Conservation (phyloP, 2,888 invertebrate genomes). For the Hypomecis punctinalis region DNA sequence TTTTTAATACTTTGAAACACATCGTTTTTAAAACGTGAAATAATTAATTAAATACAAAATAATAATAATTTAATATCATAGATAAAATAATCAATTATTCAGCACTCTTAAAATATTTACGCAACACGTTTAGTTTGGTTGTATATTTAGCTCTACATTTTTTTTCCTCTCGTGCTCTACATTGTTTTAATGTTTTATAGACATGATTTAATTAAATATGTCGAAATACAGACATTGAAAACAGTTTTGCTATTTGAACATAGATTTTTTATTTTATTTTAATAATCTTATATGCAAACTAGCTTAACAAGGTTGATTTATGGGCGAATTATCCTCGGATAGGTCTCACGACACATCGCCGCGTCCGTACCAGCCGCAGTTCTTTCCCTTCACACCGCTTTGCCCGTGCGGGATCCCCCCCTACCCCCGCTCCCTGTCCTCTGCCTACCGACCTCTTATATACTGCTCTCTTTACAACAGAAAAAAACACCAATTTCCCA, state of each 20-base stretch:
- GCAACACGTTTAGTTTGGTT: too few species aligned
- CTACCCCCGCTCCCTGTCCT: constrained; percentile 66
- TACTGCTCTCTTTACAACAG: constrained; percentile 84
- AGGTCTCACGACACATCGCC: constrained; percentile 52
- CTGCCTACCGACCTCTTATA: constrained; percentile 83
- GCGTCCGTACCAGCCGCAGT: constrained; percentile 60
- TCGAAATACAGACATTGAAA: not conserved
- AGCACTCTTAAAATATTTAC: too few species aligned
- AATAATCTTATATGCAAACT: constrained; percentile 21
- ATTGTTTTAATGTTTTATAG: too few species aligned
- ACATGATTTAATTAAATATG: too few species aligned
- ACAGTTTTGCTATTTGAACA: not conserved
- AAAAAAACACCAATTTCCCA: constrained; percentile 84
- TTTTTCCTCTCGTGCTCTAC: too few species aligned
- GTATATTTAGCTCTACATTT: too few species aligned
- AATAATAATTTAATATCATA: too few species aligned
- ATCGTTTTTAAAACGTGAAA: too few species aligned
- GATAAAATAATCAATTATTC: too few species aligned
- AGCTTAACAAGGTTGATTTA: constrained; percentile 47
- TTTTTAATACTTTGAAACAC: too few species aligned
- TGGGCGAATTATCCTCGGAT: constrained; percentile 58
- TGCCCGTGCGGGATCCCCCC: constrained; percentile 79
- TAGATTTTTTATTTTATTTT: not conserved
- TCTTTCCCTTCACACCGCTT: constrained; percentile 85
- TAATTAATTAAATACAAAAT: too few species aligned